Percentiles rank a stretch among this genome's conserved stretches.
Evolutionary conservation across 2,113 vertebrate species (phyloP).

Genomic region (Vicugna pacos): DNA sequence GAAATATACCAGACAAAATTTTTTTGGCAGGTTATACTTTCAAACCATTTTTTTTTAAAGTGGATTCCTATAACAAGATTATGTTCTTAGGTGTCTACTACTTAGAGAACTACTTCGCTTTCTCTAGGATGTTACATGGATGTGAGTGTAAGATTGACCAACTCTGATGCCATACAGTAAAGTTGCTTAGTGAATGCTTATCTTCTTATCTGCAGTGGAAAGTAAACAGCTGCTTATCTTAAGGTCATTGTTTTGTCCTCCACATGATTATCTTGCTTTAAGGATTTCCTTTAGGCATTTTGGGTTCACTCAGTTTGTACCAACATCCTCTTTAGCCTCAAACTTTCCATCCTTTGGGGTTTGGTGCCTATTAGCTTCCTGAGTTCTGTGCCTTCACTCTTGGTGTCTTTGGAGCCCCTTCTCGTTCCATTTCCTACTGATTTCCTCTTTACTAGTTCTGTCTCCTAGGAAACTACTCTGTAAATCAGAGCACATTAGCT

Average conservation of each 20-base stretch:
- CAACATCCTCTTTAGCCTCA: slow-evolving; percentile 3
- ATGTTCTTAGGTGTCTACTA: background rate
- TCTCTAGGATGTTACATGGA: background rate
- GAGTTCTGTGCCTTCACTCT: background rate
- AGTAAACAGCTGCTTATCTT: slow-evolving; percentile 66
- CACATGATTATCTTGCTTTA: slow-evolving; percentile 26
- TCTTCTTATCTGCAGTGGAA: slow-evolving; percentile 48
- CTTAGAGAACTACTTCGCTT: background rate
- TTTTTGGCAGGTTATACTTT: background rate
- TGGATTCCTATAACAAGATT: background rate
- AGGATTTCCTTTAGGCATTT: slow-evolving; percentile 60
- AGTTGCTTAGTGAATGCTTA: slow-evolving; percentile 61
- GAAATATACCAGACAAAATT: background rate
- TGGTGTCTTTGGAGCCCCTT: background rate
- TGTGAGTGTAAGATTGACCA: background rate
- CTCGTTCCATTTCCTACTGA: background rate
- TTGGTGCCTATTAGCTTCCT: background rate
- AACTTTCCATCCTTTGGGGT: slow-evolving; percentile 3
- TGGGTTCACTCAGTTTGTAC: slow-evolving; percentile 38
- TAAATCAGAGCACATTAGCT: slow-evolving; percentile 50
- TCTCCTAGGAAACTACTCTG: slow-evolving; percentile 56
- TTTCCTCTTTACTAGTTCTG: slow-evolving; percentile 11
- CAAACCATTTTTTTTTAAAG: background rate
- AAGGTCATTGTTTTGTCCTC: slow-evolving; percentile 43
- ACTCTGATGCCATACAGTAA: background rate